phyloP scores from a whole-genome alignment of 2,888 invertebrate species.

The Ennomos erosarius region DNA sequence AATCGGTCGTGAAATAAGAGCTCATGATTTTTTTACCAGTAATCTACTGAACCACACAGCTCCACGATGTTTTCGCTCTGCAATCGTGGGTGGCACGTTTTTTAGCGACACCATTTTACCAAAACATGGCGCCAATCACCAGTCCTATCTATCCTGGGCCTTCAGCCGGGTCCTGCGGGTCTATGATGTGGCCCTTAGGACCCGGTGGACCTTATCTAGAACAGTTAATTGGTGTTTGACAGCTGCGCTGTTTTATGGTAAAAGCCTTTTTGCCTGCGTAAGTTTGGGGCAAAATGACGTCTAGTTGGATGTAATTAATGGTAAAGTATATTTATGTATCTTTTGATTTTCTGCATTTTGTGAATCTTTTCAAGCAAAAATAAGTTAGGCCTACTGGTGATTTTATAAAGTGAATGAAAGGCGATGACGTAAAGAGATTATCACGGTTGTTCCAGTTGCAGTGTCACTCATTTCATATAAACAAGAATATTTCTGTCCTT shows the following conservation, averaged over 20 bases:
- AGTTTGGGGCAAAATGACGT: conserved; percentile 53
- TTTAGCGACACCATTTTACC: conserved; percentile 50
- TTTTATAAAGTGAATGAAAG: too few species aligned
- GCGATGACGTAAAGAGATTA: too few species aligned
- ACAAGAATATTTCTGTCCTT: not conserved
- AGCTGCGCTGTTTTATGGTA: conserved; percentile 42
- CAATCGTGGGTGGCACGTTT: conserved; percentile 54
- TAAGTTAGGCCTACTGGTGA: too few species aligned
- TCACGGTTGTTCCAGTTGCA: too few species aligned
- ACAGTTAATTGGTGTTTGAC: conserved; percentile 73
- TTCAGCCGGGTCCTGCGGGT: conserved; percentile 39
- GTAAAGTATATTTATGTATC: too few species aligned
- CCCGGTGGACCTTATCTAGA: conserved; percentile 57
- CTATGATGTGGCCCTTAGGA: conserved; percentile 32
- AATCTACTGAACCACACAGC: conserved; percentile 17
- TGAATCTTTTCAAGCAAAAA: too few species aligned
- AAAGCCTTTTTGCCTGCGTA: conserved; percentile 52
- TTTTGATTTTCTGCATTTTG: too few species aligned
- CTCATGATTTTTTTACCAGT: too few species aligned
- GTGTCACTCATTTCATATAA: not conserved
- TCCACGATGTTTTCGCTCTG: conserved; percentile 32
- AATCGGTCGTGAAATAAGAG: too few species aligned
- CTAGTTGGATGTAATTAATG: not conserved
- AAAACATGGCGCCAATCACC: conserved; percentile 61
- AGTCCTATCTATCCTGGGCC: conserved; percentile 36